These are phyloP conservation scores for Anoplopoma fimbria DNA, from an alignment of 2,113 vertebrate genomes.

Conservation along the genomic window DNA sequence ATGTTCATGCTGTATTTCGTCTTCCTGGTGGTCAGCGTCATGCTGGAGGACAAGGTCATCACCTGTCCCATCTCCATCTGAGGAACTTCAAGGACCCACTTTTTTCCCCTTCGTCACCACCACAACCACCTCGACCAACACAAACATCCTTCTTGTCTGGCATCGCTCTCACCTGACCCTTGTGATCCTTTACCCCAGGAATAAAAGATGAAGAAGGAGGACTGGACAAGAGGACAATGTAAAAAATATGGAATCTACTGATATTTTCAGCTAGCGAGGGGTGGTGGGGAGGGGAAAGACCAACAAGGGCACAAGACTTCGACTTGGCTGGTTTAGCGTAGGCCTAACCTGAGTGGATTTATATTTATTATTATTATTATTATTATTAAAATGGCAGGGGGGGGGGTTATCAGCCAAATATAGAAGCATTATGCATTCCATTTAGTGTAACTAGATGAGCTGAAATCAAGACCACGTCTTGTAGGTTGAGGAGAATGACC, in stretches of 20 bases:
- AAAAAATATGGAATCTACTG: constrained; percentile 9
- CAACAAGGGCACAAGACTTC: constrained; percentile 43
- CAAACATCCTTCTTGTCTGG: constrained; percentile 53
- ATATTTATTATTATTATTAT: constrained; percentile 34
- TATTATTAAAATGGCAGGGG: constrained; percentile 50
- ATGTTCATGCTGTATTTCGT: constrained; percentile 96
- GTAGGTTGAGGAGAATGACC: constrained; percentile 44
- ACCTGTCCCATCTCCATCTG: constrained; percentile 91
- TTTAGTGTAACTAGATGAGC: constrained; percentile 62
- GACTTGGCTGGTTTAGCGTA: constrained; percentile 38
- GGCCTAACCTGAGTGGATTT: constrained; percentile 57
- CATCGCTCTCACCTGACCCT: constrained; percentile 45
- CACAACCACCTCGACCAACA: not conserved
- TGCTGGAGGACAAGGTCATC: constrained; percentile 92
- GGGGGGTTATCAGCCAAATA: constrained; percentile 42
- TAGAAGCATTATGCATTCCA: constrained; percentile 72
- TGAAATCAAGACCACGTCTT: constrained; percentile 36
- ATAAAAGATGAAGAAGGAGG: constrained; percentile 20
- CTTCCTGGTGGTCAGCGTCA: constrained; percentile 95
- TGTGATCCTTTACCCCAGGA: constrained; percentile 42
- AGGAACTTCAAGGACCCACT: constrained; percentile 40
- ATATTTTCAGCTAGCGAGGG: constrained; percentile 38
- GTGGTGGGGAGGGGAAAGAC: constrained; percentile 24
- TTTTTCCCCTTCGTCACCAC: constrained; percentile 13
- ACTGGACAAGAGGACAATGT: constrained; percentile 14